Base-by-base conservation (phyloP, 2,797 vertebrate species). In the Setipinna tenuifilis region DNA sequence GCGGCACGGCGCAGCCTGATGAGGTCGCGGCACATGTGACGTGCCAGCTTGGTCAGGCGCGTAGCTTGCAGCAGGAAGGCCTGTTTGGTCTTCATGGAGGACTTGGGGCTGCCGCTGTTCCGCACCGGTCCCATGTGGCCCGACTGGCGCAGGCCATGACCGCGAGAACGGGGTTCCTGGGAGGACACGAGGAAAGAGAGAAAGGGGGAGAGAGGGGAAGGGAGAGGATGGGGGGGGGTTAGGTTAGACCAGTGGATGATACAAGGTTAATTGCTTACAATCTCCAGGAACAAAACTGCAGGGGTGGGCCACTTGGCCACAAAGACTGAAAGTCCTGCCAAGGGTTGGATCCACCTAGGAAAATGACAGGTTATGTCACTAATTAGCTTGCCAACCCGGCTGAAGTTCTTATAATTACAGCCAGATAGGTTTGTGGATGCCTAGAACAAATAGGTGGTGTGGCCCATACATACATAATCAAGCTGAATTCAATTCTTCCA, bases 11-110 rank as follows among this genome's bases (percentile, higher is more conserved):
- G 97, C 97, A 98, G 96, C 94, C 95, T 97, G 92, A 99, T 97
- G 94, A 98, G 95, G 91, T 98, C 98, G 93, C 97, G 98, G 96
- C 98, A 99, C 97, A 99, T 98, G 96, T 98, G 97, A 90, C 97
- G 97, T 88, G 98, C 98, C 96, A 98, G 95, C 94, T 98, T 98
- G 95, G 98, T 99, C 95, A 98, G 97, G 89, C 97, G 97, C 0
- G 97, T 98, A 86, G 98, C 97, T 93, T 98, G 98, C 83, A 99
- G 96, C 86, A 98, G 97, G 95, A 99, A 99, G 57, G 98, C 97
- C 91, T 98, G 98, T 92, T 97, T 98, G 58, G 98, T 98, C 95
- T 98, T 99, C 96, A 98, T 97, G 25, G 97, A 96, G 25, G 97
- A 99, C 91, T 98, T 98, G 35, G 97, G 98, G 87, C 97, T 98